phyloP scores from a whole-genome alignment of 2,888 invertebrate species.

The Scaptomyza tumidula region DNA sequence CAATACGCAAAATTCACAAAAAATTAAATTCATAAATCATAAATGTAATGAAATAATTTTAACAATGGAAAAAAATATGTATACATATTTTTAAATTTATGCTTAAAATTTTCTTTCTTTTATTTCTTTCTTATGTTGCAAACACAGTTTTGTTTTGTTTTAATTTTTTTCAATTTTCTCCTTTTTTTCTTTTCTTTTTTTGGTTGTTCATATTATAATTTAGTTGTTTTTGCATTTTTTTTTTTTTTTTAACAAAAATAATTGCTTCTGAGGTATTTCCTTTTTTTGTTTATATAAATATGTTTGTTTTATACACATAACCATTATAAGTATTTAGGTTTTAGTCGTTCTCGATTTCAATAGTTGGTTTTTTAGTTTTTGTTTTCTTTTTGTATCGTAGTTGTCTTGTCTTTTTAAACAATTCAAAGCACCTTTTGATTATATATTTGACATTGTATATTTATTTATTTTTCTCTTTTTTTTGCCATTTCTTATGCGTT shows the following conservation, averaged over 20 bases:
- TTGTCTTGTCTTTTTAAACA: conserved; percentile 77
- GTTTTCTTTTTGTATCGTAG: conserved; percentile 57
- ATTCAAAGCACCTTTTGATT: conserved; percentile 83
- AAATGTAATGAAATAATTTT: conserved; percentile 35
- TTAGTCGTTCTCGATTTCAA: conserved; percentile 68
- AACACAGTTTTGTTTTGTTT: neutral
- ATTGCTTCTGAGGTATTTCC: conserved; percentile 82
- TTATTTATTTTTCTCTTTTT: conserved; percentile 40
- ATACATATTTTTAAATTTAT: conserved; percentile 33
- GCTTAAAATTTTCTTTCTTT: conserved; percentile 29
- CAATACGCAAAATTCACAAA: conserved; percentile 21
- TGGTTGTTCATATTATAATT: conserved; percentile 61
- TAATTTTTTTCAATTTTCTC: conserved; percentile 30
- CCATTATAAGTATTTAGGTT: conserved; percentile 73
- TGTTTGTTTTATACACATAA: conserved; percentile 65
- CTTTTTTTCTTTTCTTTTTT: conserved; percentile 46
- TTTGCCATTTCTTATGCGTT: conserved; percentile 28
- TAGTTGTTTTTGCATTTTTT: conserved; percentile 57
- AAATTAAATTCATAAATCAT: conserved; percentile 28
- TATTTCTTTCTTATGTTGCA: conserved; percentile 17
- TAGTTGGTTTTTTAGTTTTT: conserved; percentile 52
- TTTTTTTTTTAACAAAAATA: conserved; percentile 76
- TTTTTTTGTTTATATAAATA: conserved; percentile 77
- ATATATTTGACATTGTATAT: conserved; percentile 78
- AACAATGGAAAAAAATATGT: conserved; percentile 37